Conservation (phyloP, 2,888 invertebrate species). For the Danaus chrysippus region DNA sequence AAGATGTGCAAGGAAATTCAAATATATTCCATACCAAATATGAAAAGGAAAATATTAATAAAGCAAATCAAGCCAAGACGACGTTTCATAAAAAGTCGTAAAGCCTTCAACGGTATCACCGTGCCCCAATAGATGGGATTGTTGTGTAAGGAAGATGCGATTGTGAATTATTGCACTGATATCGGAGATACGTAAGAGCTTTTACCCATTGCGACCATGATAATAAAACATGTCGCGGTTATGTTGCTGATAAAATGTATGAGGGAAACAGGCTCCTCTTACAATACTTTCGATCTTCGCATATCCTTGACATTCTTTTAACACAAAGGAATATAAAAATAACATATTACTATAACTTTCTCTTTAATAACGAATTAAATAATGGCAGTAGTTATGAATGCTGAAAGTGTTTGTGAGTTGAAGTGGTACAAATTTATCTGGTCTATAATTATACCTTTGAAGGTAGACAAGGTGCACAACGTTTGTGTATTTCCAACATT, state of each 20-base stretch:
- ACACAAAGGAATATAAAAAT: neutral
- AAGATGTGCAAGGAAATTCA: neutral
- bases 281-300: neutral
- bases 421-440: too few species aligned
- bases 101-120: slow-evolving; percentile 10
- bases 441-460: too few species aligned
- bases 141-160: slow-evolving; percentile 59
- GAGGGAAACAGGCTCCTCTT: slow-evolving; percentile 6
- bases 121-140: slow-evolving; percentile 47
- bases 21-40: neutral
- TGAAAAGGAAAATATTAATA: slow-evolving; percentile 6
- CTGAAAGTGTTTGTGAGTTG: too few species aligned
- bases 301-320: neutral
- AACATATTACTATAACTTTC: neutral
- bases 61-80: neutral
- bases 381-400: too few species aligned
- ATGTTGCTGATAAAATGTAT: slow-evolving; percentile 27
- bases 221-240: slow-evolving; percentile 35
- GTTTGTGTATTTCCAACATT: slow-evolving; percentile 6
- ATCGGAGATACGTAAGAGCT: slow-evolving; percentile 50
- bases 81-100: neutral
- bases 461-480: neutral
- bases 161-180: slow-evolving; percentile 56
- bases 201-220: slow-evolving; percentile 37
- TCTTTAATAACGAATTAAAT: too few species aligned